Evolutionary conservation across 2,888 invertebrate genomes (phyloP).

Genomic region (Macrostomum cliftonense): DNA sequence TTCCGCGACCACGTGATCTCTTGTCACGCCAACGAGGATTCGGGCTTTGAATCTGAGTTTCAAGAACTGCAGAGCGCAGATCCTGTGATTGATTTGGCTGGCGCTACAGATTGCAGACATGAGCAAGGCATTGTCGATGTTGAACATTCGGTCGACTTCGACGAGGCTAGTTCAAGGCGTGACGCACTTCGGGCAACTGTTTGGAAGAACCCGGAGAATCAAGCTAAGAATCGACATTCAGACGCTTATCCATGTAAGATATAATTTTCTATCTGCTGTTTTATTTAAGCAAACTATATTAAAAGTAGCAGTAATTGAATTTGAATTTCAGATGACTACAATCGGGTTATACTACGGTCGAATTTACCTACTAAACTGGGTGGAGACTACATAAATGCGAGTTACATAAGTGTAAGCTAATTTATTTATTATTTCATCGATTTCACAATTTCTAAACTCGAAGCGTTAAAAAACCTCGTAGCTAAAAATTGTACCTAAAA

Average conservation of each 20-base stretch:
- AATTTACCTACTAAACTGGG: slow-evolving; percentile 29
- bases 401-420: slow-evolving; percentile 61
- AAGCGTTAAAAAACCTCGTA: too few species aligned
- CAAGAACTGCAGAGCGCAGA: slow-evolving; percentile 47
- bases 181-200: slow-evolving; percentile 8
- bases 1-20: slow-evolving; percentile 54
- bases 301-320: too few species aligned
- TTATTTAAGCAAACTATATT: too few species aligned
- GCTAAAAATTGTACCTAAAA: slow-evolving; percentile 9
- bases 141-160: too few species aligned
- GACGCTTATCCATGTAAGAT: slow-evolving; percentile 90
- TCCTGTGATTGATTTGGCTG: too few species aligned
- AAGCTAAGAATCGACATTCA: slow-evolving; percentile 76
- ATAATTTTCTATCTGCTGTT: slow-evolving; percentile 14
- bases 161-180: background rate
- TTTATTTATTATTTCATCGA: background rate
- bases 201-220: slow-evolving; percentile 64
- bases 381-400: slow-evolving; percentile 82
- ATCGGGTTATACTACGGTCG: slow-evolving; percentile 58
- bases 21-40: slow-evolving; percentile 76
- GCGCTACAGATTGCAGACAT: too few species aligned
- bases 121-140: too few species aligned
- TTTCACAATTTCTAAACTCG: background rate
- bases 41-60: slow-evolving; percentile 76
- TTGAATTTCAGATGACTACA: slow-evolving; percentile 50